Base-by-base conservation (phyloP, 2,797 vertebrate genomes). In the Alosa sapidissima region DNA sequence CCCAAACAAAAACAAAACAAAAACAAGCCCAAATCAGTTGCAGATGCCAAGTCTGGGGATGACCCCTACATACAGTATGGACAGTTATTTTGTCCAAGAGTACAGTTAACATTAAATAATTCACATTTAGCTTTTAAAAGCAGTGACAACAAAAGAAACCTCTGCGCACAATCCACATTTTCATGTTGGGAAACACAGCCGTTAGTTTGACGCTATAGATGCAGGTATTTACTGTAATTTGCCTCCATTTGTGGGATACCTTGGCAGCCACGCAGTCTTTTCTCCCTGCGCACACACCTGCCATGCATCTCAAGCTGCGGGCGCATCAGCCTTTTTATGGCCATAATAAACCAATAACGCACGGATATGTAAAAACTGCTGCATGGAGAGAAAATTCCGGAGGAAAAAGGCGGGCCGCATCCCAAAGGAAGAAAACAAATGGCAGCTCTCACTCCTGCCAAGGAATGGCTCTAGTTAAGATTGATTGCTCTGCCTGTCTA, bases 361-460 rank as follows among this genome's bases (percentile, higher is more conserved):
- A 83, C 28, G 84, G 87, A 88, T 86, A 90, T 90, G 87, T 89
- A 90, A 89, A 75, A 90, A 85, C 47, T 62, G 81, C 48, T 82
- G 84, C 65, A 78, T 45, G 52, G 60, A 83, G n/a, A 47, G 49
- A 83, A 55, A 85, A 84, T 84, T 82, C 84, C 83, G 49, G 49
- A 60, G 81, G 87, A 88, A 90, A 89, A 83, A 84, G 78, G 68
- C 68, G 14, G 84, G 87, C 84, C 87, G 85, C 89, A 88, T 87
- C 89, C 86, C 83, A 65, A 83, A 86, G 91, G 89, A 90, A 89
- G 90, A 90, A 91, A 92, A 93, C 90, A 93, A 93, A 94, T 92
- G 88, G 91, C 89, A 90, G 54, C 88, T 90, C 88, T 93, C 92
- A 92, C 85, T 89, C 81, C 60, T 85, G 85, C 86, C 90, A 88